Evolutionary conservation across 2,797 vertebrate species (phyloP).

Genomic region (Choloepus didactylus): DNA sequence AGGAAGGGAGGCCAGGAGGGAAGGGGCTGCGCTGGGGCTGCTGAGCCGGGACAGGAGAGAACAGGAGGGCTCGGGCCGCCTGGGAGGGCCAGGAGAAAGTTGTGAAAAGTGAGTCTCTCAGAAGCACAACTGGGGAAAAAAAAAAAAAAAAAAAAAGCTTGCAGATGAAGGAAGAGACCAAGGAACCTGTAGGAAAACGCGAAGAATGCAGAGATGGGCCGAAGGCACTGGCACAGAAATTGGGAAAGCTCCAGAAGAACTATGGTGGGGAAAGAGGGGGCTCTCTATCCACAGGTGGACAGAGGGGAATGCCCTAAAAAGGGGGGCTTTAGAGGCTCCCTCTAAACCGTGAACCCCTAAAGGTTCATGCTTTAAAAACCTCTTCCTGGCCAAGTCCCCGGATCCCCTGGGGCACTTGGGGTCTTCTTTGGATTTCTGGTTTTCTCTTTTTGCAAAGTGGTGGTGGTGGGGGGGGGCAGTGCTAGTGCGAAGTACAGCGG

Average conservation of each 20-base stretch:
- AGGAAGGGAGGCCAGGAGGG: background rate
- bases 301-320: background rate
- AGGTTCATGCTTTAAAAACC: background rate
- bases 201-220: background rate
- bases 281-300: slow-evolving; percentile 36
- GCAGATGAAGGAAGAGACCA: background rate
- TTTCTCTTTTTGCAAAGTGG: slow-evolving; percentile 39
- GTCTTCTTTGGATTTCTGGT: background rate
- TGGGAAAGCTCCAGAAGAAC: background rate
- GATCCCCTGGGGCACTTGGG: background rate
- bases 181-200: slow-evolving; percentile 41
- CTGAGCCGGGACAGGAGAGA: background rate
- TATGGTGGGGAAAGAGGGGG: background rate
- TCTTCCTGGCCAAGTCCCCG: background rate
- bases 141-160: background rate
- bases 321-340: background rate
- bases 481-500: background rate
- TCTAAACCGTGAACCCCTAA: too few species aligned
- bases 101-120: slow-evolving; percentile 79
- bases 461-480: background rate
- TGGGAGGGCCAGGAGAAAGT: slow-evolving; percentile 77
- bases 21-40: background rate
- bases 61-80: background rate
- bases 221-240: background rate
- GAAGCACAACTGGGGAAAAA: background rate